Evolutionary conservation across 1,140 invertebrate species (phyloP), one percentile per base, ranked within the genome.

Genomic region (Drusus annulatus): DNA sequence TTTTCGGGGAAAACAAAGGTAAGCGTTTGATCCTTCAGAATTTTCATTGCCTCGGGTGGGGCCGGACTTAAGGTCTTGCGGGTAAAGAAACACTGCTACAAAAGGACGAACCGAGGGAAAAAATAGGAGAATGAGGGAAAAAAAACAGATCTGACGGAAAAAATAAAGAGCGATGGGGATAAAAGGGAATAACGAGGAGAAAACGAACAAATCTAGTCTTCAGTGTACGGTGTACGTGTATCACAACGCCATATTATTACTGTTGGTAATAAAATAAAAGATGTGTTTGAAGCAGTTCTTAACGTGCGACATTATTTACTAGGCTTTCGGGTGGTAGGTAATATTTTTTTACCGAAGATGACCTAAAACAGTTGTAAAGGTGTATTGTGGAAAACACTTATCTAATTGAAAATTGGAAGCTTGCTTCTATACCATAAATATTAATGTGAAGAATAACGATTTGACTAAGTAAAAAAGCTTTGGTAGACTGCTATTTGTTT

Each of bases 21-120:
- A 69, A 69, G 65, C 65, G 65, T 69, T 69, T 69, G 65, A 69
- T 69, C 65, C 65, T 69, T 69, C 65, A 69, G 65, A 69, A 69
- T 69, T 69, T 69, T 23, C 65, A 69, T 69, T 69, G 65, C 65
- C 65, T 19, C 6, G 65, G 65, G 65, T 69, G 13, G 17, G 36
- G 17, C 23, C 21, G 21, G 62, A 50, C 65, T 50, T 69, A 68
- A 31, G 36, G 28, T 17, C 23, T 45, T 69, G 65, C 23, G 65
- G 65, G 65, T 69, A 69, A 69, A 69, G 25, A 45, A 69, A 69
- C 62, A 65, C 23, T 45, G 10, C 36, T 45, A 13, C 10, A 45
- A 45, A 45, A 45, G 36, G 10, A 45, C 36, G 36, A 45, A 45
- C 36, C 10, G 36, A 13, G 36, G 36, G 36, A 45, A 45, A 36